Evolutionary conservation across 2,888 invertebrate genomes (phyloP), one percentile per base, ranked within the genome.

Genomic region (Drosophila multiciliata): DNA sequence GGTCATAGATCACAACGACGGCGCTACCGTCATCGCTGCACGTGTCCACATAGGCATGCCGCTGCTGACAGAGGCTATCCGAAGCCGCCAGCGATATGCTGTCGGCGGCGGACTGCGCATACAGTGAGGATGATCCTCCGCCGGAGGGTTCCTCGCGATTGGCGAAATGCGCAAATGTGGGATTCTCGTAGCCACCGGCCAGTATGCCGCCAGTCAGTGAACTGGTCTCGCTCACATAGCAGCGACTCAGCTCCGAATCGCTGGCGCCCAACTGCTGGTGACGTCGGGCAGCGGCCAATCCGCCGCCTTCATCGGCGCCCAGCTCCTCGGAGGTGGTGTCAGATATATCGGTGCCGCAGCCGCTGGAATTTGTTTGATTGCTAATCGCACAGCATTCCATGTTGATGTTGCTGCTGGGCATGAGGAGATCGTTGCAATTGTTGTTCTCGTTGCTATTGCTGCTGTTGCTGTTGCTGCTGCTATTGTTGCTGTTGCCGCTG

Each of bases 141-240:
- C 67, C 73, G 33, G 62, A 68, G 20, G 66, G 76, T 7, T 86
- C 86, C 17, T 86, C 89, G 0, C 89, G 77, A 55, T 64, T 78
- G 54, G 89, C 92, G 32, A 93, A 91, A 80, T 93, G 93, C 3
- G 87, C 91, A 71, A 93, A 93, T 26, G 93, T 93, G 53, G 93
- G 93, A 90, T 93, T 93, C 80, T 93, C 92, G 66, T 91, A 93
- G 67, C 93, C 92, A 9, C 90, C 91, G 35, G 83, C 80, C 53
- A 74, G 54, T 7, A 84, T 75, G 59, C 90, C 91, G 32, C 90
- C 92, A 65, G 89, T 85, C 80, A 92, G 80, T 60, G 93, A 92
- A 87, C 92, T 92, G 48, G 91, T 92, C 77, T 93, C 93, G 78
- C 92, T 93, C 58, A 92, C 91, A 87, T 92, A 93, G 70, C 91